phyloP scores from a whole-genome alignment of 2,888 invertebrate genomes.

The Caenorhabditis afra region DNA sequence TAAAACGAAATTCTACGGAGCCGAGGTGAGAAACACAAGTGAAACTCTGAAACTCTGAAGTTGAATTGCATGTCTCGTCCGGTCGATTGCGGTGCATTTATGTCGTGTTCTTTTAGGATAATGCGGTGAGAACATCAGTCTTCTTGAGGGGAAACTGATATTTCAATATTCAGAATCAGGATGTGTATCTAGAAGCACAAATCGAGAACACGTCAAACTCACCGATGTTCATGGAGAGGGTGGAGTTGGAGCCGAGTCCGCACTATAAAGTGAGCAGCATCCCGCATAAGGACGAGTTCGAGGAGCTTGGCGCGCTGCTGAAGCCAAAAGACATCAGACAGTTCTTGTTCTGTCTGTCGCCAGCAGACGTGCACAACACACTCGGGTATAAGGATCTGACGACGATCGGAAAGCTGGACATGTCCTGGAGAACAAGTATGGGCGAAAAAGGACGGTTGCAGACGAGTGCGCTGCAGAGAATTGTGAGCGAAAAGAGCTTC shows the following conservation, averaged over 20 bases:
- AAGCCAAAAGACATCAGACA: conserved; percentile 94
- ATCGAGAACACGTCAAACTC: conserved; percentile 94
- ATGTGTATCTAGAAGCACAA: conserved; percentile 87
- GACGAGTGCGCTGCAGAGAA: conserved; percentile 93
- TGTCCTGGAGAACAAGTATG: conserved; percentile 96
- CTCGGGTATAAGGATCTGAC: conserved; percentile 84
- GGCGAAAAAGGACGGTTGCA: conserved; percentile 97
- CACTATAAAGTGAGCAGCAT: conserved; percentile 86
- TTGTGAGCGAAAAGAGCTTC: conserved; percentile 83
- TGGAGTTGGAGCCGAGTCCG: conserved; percentile 92
- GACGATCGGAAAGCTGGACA: conserved; percentile 97
- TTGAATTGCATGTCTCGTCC: conserved; percentile 47
- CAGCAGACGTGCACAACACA: conserved; percentile 64
- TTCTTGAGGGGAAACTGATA: neutral
- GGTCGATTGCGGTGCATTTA: conserved; percentile 29
- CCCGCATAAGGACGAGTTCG: conserved; percentile 68
- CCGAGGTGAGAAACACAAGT: conserved; percentile 84
- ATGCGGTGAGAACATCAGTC: conserved; percentile 61
- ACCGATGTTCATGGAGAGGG: conserved; percentile 94
- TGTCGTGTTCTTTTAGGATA: conserved; percentile 64
- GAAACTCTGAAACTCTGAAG: conserved; percentile 80
- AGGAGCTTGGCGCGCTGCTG: conserved; percentile 82
- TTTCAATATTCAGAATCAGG: conserved; percentile 84
- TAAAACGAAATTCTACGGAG: conserved; percentile 96
- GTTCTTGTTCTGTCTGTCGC: conserved; percentile 88